Evolutionary conservation across 2,797 vertebrate species (phyloP).

Genomic region (Discoglossus pictus): DNA sequence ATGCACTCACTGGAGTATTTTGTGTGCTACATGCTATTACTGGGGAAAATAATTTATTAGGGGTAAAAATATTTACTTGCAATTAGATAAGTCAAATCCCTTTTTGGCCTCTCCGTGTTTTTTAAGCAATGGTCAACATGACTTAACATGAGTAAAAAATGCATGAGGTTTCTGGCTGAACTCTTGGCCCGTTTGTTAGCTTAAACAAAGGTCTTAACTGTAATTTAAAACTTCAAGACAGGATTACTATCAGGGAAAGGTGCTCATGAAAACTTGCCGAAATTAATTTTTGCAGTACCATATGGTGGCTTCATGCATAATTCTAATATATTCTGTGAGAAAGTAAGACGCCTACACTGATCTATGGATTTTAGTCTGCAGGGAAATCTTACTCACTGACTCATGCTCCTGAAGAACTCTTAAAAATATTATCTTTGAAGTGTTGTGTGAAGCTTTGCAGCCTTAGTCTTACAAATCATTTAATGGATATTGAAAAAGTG

Average conservation of each 20-base stretch:
- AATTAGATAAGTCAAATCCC: slow-evolving; percentile 33
- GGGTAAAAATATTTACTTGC: slow-evolving; percentile 45
- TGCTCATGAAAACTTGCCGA: slow-evolving; percentile 24
- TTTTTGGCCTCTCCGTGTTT: slow-evolving; percentile 20
- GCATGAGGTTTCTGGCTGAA: slow-evolving; percentile 43
- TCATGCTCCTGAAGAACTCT: slow-evolving; percentile 57
- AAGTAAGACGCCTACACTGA: slow-evolving; percentile 56
- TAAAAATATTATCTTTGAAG: slow-evolving; percentile 62
- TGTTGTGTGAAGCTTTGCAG: slow-evolving; percentile 60
- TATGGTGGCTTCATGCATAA: slow-evolving; percentile 44
- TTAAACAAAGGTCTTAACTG: slow-evolving; percentile 36
- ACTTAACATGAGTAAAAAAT: slow-evolving; percentile 40
- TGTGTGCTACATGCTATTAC: slow-evolving; percentile 21
- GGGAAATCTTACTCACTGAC: slow-evolving; percentile 59
- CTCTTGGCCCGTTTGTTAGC: slow-evolving; percentile 33
- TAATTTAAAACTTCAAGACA: slow-evolving; percentile 51
- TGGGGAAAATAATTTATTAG: slow-evolving; percentile 39
- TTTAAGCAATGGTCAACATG: slow-evolving; percentile 28
- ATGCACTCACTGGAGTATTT: slow-evolving; percentile 30
- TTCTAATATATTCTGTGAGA: slow-evolving; percentile 55
- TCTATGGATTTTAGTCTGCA: slow-evolving; percentile 58
- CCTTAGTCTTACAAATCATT: slow-evolving; percentile 57
- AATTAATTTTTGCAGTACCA: slow-evolving; percentile 50
- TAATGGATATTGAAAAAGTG: slow-evolving; percentile 55
- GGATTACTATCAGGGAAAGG: slow-evolving; percentile 29